A percentile compares a stretch with the other conserved stretches of the same genome.
phyloP scores from a whole-genome alignment of 92 coral and sea anemone species.

The Parazoanthus darwini region DNA sequence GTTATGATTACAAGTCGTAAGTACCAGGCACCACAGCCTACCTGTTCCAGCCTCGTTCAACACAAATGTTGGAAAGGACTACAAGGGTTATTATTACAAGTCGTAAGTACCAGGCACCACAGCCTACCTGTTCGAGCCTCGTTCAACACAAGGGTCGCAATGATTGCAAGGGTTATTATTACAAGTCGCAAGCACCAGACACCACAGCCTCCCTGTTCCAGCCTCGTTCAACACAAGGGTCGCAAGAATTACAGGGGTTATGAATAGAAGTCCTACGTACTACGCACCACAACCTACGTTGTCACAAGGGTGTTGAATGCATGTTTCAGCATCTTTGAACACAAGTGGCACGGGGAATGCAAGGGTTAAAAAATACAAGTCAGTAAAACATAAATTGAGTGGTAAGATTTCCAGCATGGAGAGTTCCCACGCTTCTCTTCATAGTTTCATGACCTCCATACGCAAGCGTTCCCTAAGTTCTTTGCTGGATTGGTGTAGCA shows the following conservation, averaged over 20 bases:
- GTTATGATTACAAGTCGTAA: slow-evolving; percentile 49
- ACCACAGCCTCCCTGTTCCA: slow-evolving; percentile 50
- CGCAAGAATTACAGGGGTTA: slow-evolving; percentile 32
- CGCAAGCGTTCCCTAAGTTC: no score
- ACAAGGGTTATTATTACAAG: slow-evolving; percentile 50
- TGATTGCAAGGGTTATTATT: slow-evolving; percentile 26
- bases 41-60: slow-evolving; percentile 66
- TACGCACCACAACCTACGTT: slow-evolving; percentile 31
- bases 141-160: slow-evolving; percentile 54
- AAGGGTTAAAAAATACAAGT: slow-evolving; percentile 14
- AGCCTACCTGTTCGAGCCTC: slow-evolving; percentile 59
- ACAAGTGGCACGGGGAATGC: slow-evolving; percentile 46
- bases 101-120: slow-evolving; percentile 3
- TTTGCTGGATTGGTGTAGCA: no score
- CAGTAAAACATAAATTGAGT: no score
- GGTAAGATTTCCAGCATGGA: no score
- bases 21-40: neutral
- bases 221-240: slow-evolving; percentile 42
- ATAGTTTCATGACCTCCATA: no score
- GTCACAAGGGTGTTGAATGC: slow-evolving; percentile 49
- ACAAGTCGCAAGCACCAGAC: slow-evolving; percentile 8
- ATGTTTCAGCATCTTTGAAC: slow-evolving; percentile 50
- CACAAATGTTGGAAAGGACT: slow-evolving; percentile 42
- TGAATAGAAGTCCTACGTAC: neutral
- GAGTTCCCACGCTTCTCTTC: no score